Evolutionary conservation across 2,113 vertebrate species (phyloP).

Genomic region (Hirundichthys speculiger): DNA sequence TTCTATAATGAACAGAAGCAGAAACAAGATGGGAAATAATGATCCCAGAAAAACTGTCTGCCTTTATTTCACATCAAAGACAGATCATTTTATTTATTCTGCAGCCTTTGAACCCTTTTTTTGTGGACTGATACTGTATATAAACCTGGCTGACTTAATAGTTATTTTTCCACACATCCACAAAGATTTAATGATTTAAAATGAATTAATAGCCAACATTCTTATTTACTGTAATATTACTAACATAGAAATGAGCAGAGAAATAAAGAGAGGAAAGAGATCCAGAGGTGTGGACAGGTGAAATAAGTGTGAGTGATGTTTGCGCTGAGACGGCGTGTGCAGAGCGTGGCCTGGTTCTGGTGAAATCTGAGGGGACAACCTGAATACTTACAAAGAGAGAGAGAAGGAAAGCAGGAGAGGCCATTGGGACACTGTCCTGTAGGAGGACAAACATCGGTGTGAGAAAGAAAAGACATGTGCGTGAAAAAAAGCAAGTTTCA

Average conservation of each 20-base stretch:
- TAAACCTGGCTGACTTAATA: too few species aligned
- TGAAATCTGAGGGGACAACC: conserved; percentile 69
- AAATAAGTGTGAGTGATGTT: conserved; percentile 17
- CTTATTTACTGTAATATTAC: neutral
- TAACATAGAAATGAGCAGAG: neutral
- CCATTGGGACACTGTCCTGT: conserved; percentile 99
- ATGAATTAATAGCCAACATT: too few species aligned
- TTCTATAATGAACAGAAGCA: too few species aligned
- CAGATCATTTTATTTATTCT: too few species aligned
- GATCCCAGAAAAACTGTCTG: too few species aligned
- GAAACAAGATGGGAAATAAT: too few species aligned
- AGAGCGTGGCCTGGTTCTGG: conserved; percentile 58
- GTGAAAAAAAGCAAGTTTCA: conserved; percentile 64
- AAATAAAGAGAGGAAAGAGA: conserved; percentile 30
- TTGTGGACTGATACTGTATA: too few species aligned
- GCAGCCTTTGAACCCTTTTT: too few species aligned
- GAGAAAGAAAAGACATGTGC: conserved; percentile 75
- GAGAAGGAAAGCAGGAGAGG: conserved; percentile 99
- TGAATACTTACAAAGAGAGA: conserved; percentile 99
- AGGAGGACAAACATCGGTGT: conserved; percentile 94
- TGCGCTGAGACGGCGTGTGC: conserved; percentile 39
- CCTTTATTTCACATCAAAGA: too few species aligned
- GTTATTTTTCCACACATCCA: too few species aligned
- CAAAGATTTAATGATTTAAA: too few species aligned
- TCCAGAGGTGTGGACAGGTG: conserved; percentile 11